Evolutionary conservation across 2,888 invertebrate species (phyloP).

Genomic region (Parthenolecanium corni): DNA sequence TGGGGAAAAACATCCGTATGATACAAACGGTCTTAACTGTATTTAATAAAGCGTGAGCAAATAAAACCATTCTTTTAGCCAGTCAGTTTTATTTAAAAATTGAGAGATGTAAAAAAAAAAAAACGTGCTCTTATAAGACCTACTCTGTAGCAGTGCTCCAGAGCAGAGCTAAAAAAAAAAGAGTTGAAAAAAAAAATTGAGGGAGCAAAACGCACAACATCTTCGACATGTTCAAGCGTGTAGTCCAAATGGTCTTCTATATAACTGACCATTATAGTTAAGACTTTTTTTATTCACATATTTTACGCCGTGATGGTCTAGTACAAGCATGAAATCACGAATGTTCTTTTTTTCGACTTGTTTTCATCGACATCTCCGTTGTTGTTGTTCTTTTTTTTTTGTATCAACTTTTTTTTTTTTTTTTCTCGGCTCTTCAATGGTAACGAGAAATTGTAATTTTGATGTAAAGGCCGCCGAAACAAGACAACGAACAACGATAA

Average conservation of each 20-base stretch:
- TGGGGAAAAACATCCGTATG: neutral
- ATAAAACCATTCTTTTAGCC: constrained; percentile 14
- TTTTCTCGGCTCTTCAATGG: too few relatives aligned
- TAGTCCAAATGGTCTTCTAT: neutral
- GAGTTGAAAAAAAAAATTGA: neutral
- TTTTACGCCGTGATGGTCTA: constrained; percentile 4
- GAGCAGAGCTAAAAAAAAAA: neutral
- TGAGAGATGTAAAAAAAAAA: constrained; percentile 5
- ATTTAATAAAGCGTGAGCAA: constrained; percentile 22
- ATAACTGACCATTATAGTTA: constrained; percentile 15
- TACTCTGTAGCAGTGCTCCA: neutral
- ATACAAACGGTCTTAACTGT: constrained; percentile 12
- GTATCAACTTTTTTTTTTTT: too few relatives aligned
- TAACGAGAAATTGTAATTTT: too few relatives aligned
- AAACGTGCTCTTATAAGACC: neutral
- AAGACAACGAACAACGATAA: constrained; percentile 13
- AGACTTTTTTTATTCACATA: neutral
- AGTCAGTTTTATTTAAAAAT: constrained; percentile 16
- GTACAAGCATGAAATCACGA: constrained; percentile 21
- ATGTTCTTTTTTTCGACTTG: constrained; percentile 4
- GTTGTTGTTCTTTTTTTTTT: constrained; percentile 1
- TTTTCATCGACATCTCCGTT: neutral
- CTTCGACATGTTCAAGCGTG: constrained; percentile 9
- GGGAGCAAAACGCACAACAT: neutral
- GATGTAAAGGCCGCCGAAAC: neutral